Conservation (phyloP, 2,113 vertebrate species). For the Dromaius novaehollandiae region DNA sequence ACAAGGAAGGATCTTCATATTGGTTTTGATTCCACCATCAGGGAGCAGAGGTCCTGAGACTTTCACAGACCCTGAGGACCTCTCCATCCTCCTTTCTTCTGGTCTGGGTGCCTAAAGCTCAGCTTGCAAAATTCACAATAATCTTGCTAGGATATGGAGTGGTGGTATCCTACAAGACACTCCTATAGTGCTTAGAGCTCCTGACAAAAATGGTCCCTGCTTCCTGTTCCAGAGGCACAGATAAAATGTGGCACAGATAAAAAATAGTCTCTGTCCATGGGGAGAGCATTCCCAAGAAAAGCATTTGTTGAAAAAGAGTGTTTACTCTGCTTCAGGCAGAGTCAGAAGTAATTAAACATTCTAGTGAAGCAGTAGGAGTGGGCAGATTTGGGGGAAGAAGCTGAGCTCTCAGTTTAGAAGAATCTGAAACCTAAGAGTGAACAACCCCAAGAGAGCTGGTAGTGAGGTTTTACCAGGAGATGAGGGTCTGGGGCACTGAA, state of each 20-base stretch:
- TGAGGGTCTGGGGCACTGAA: not conserved
- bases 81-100: not conserved
- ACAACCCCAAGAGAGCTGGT: not conserved
- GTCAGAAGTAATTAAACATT: not conserved
- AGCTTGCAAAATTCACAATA: not conserved
- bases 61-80: not conserved
- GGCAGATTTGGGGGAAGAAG: not conserved
- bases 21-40: not conserved
- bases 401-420: not conserved
- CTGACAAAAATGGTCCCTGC: not conserved
- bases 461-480: not conserved
- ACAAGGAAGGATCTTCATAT: not conserved
- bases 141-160: not conserved
- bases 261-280: not conserved
- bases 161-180: not conserved
- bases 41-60: not conserved
- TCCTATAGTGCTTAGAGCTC: not conserved
- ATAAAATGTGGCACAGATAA: not conserved
- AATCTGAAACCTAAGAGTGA: not conserved
- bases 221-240: not conserved
- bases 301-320: not conserved
- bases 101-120: not conserved
- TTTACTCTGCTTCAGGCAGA: constrained; percentile 11
- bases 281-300: not conserved
- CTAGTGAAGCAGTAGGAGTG: not conserved